A percentile compares a stretch with the other conserved stretches of the same genome.
phyloP scores from a whole-genome alignment of 1,140 invertebrate species.

The Arctopsyche grandis region DNA sequence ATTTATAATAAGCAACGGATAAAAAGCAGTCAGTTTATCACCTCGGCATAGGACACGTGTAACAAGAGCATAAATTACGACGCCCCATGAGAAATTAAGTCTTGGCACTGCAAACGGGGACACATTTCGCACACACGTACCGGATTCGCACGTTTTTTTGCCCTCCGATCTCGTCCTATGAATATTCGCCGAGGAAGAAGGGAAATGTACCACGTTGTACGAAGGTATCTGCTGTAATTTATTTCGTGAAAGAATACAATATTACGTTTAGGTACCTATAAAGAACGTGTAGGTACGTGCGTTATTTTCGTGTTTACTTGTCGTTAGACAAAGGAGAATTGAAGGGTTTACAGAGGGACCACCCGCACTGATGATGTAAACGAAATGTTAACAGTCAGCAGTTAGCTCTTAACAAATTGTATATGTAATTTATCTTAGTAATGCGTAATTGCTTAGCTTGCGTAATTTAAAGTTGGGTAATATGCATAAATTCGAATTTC shows the following conservation, averaged over 20 bases:
- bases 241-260: too few species aligned
- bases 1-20: not conserved
- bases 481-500: too few species aligned
- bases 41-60: slow-evolving; percentile 41
- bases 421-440: too few species aligned
- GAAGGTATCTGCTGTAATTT: too few species aligned
- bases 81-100: slow-evolving; percentile 52
- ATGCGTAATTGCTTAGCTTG: too few species aligned
- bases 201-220: not conserved
- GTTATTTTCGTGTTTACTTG: not conserved
- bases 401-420: too few species aligned
- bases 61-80: slow-evolving; percentile 51
- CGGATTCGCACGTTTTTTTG: slow-evolving; percentile 32
- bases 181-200: slow-evolving; percentile 11
- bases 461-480: too few species aligned
- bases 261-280: too few species aligned
- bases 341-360: not conserved
- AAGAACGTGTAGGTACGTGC: too few species aligned
- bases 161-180: slow-evolving; percentile 15
- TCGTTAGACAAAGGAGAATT: not conserved
- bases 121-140: slow-evolving; percentile 15
- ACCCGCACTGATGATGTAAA: not conserved
- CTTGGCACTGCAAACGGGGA: slow-evolving; percentile 37
- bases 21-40: slow-evolving; percentile 37
- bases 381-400: too few species aligned